These are phyloP conservation scores for Nibea albiflora DNA, from an alignment of 2,113 vertebrate species.

Conservation along the genomic window DNA sequence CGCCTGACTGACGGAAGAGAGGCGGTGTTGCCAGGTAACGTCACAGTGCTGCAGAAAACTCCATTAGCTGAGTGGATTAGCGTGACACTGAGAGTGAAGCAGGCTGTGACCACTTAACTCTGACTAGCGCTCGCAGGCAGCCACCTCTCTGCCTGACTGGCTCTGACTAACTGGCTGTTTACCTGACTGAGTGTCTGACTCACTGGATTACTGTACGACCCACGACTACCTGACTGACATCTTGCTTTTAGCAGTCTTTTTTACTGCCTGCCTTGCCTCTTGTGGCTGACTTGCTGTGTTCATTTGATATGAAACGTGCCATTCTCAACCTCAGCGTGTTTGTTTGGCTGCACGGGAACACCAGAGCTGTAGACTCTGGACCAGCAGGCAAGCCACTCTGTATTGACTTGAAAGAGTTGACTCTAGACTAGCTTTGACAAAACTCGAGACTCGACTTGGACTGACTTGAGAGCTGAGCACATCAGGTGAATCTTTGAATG, in stretches of 20 bases:
- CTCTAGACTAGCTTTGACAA: neutral
- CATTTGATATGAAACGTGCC: neutral
- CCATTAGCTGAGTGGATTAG: conserved; percentile 77
- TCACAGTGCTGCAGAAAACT: conserved; percentile 61
- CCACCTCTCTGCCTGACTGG: conserved; percentile 29
- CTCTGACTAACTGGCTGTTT: conserved; percentile 49
- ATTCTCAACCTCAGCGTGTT: neutral
- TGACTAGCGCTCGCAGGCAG: conserved; percentile 45
- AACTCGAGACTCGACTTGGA: neutral
- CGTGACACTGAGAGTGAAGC: conserved; percentile 47
- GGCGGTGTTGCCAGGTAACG: conserved; percentile 65
- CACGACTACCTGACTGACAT: conserved; percentile 13
- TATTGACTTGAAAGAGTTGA: neutral
- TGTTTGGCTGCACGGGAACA: neutral
- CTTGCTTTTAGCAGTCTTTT: conserved; percentile 4
- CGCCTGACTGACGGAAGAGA: conserved; percentile 33
- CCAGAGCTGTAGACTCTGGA: neutral
- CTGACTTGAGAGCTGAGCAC: neutral
- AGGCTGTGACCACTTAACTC: conserved; percentile 63
- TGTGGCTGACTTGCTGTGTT: neutral
- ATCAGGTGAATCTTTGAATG: too few relatives aligned
- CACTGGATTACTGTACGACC: conserved; percentile 8
- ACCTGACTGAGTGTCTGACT: conserved; percentile 43
- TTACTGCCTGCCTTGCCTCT: neutral
- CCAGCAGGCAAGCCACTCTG: neutral